Conservation (phyloP, 2,888 invertebrate genomes). For the Papilio elwesi region DNA sequence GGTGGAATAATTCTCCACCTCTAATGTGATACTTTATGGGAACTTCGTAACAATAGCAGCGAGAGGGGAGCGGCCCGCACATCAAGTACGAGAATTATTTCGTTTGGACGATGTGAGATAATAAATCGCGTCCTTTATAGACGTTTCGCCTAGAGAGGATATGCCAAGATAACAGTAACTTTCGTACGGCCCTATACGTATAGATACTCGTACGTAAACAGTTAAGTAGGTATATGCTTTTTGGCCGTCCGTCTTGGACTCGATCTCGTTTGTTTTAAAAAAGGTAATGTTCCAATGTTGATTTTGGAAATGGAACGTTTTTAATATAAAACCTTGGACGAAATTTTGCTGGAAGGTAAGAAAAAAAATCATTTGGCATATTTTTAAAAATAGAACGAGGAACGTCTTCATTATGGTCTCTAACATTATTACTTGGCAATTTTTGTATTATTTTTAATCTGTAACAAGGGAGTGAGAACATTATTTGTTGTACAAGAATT, state of each 20-base stretch:
- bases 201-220: constrained; percentile 58
- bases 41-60: constrained; percentile 83
- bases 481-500: background rate
- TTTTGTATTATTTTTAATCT: background rate
- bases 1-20: constrained; percentile 73
- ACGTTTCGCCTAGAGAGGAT: constrained; percentile 83
- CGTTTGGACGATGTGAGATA: constrained; percentile 68
- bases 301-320: constrained; percentile 51
- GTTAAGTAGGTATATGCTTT: constrained; percentile 61
- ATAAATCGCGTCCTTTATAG: constrained; percentile 76
- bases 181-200: constrained; percentile 77
- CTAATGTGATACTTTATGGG: constrained; percentile 73
- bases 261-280: constrained; percentile 48
- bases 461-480: no score
- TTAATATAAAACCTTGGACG: constrained; percentile 8
- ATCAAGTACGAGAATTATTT: constrained; percentile 71
- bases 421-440: background rate
- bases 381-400: constrained; percentile 20
- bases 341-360: background rate
- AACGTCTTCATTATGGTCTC: constrained; percentile 2
- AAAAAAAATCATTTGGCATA: background rate
- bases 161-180: constrained; percentile 86
- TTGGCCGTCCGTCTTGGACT: constrained; percentile 68
- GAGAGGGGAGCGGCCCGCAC: constrained; percentile 80
- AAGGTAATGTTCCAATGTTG: constrained; percentile 44